These are phyloP conservation scores for Cyclura pinguis DNA, from an alignment of 2,797 vertebrate species.

Conservation along the genomic window DNA sequence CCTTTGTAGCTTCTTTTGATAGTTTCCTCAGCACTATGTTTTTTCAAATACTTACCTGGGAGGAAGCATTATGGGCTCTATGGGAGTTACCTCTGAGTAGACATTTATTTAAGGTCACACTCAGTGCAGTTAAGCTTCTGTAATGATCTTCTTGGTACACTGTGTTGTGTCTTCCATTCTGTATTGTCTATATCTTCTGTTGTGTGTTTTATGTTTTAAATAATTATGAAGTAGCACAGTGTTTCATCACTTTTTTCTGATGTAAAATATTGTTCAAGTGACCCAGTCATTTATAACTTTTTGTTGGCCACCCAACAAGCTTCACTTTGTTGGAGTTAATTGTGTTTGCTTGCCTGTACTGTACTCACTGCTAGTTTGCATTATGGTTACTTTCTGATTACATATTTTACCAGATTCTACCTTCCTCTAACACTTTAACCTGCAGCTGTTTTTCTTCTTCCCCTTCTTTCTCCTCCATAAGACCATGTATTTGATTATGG, in stretches of 20 bases:
- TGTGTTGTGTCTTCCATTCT: slow-evolving; percentile 3
- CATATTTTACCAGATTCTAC: too few relatives aligned
- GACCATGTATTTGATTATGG: too few relatives aligned
- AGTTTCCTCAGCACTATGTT: background rate
- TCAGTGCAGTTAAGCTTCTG: background rate
- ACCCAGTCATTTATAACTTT: background rate
- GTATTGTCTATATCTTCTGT: background rate
- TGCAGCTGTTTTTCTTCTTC: too few relatives aligned
- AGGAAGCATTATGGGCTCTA: background rate
- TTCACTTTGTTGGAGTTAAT: too few relatives aligned
- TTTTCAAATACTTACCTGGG: background rate
- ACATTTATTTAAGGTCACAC: background rate
- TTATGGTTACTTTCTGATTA: too few relatives aligned
- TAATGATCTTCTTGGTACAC: slow-evolving; percentile 2
- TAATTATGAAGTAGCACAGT: background rate
- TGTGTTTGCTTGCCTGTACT: too few relatives aligned
- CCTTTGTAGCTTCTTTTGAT: slow-evolving; percentile 23
- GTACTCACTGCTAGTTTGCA: too few relatives aligned
- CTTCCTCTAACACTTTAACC: too few relatives aligned
- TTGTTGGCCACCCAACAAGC: background rate
- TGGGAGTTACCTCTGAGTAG: background rate
- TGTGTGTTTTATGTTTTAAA: background rate
- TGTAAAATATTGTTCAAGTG: background rate
- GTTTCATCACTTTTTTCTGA: background rate
- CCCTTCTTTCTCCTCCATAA: too few relatives aligned